Conservation (phyloP, 2,797 vertebrate species). For the Varecia variegata region DNA sequence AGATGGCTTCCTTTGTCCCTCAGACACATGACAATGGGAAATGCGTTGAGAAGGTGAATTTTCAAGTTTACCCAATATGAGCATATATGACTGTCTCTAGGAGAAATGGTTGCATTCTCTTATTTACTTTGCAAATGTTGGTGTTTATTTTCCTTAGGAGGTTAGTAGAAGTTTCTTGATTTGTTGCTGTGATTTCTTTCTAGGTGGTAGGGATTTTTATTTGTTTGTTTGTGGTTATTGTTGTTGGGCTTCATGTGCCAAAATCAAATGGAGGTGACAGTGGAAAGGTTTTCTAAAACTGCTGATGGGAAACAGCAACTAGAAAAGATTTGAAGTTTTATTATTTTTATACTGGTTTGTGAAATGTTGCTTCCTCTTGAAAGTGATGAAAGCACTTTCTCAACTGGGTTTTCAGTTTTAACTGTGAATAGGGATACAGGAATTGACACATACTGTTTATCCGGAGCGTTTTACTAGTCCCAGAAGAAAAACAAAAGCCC, state of each 20-base stretch:
- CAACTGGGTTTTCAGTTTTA: background rate
- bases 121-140: background rate
- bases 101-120: background rate
- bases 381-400: background rate
- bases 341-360: background rate
- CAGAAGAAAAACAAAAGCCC: background rate
- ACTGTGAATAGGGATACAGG: background rate
- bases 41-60: background rate
- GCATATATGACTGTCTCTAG: background rate
- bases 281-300: background rate
- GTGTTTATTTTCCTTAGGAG: background rate
- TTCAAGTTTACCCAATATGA: background rate
- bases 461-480: background rate
- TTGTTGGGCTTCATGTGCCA: background rate
- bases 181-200: conserved; percentile 5
- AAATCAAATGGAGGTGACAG: background rate
- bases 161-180: background rate
- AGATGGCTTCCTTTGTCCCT: background rate
- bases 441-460: background rate
- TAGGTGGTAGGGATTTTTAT: background rate
- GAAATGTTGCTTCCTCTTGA: background rate
- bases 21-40: background rate
- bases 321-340: conserved; percentile 1
- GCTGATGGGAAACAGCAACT: background rate
- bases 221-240: background rate